phyloP scores from a whole-genome alignment of 1,140 invertebrate species.

The Apocrypta bakeri region DNA sequence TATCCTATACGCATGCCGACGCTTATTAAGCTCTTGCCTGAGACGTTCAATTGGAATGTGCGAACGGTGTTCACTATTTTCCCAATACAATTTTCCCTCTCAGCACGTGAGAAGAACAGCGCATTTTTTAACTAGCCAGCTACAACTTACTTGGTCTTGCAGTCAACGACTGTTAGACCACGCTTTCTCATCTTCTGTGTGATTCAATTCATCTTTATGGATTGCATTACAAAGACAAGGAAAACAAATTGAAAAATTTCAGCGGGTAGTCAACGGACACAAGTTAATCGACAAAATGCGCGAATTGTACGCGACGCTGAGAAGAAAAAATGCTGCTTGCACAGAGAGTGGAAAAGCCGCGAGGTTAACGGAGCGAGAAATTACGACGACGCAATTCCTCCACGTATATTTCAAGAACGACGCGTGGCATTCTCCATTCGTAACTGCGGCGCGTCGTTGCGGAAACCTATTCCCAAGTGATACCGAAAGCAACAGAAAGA shows the following conservation, averaged over 20 bases:
- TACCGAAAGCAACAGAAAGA: neutral
- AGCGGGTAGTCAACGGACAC: no score
- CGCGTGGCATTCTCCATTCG: neutral
- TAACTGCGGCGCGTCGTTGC: conserved; percentile 17
- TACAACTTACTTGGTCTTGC: no score
- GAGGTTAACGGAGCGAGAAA: conserved; percentile 22
- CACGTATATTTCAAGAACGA: conserved; percentile 28
- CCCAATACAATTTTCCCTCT: neutral
- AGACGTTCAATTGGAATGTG: neutral
- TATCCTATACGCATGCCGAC: no score
- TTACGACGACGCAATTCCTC: conserved; percentile 3
- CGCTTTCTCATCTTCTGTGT: neutral
- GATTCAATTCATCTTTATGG: conserved; percentile 1
- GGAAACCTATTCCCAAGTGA: conserved; percentile 10
- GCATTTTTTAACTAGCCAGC: neutral
- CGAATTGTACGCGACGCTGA: no score
- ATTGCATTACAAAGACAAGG: no score
- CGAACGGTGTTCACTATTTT: neutral
- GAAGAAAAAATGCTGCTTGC: neutral
- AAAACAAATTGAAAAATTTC: no score
- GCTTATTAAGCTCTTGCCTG: neutral
- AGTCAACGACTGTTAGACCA: neutral
- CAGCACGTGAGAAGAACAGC: neutral
- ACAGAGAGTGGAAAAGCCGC: neutral
- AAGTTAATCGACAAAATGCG: no score